A percentile compares a stretch with the other conserved stretches of the same genome.
phyloP scores from a whole-genome alignment of 2,888 invertebrate genomes.

The Scelioninae gen. 2 region DNA sequence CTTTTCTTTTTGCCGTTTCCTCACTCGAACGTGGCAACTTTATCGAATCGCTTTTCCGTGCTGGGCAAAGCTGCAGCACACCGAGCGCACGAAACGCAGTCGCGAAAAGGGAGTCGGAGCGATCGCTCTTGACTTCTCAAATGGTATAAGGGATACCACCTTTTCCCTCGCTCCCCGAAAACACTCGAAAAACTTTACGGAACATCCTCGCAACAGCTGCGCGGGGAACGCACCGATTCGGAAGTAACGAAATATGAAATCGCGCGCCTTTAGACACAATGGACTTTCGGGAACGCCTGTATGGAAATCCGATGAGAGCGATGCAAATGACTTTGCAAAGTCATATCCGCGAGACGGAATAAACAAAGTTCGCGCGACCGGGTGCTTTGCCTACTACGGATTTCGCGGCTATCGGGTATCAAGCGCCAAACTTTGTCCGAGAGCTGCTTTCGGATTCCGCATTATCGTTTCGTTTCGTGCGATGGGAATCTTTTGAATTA shows the following conservation, averaged over 20 bases:
- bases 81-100: constrained; percentile 7
- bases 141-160: constrained; percentile 58
- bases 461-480: constrained; percentile 39
- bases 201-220: constrained; percentile 66
- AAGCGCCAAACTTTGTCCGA: constrained; percentile 27
- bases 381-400: constrained; percentile 7
- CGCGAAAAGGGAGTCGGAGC: constrained; percentile 22
- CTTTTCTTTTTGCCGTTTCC: constrained; percentile 55
- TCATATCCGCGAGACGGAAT: constrained; percentile 44
- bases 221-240: constrained; percentile 55
- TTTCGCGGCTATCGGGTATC: constrained; percentile 39
- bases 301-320: constrained; percentile 53
- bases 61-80: too few species aligned
- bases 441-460: constrained; percentile 30
- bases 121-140: constrained; percentile 58
- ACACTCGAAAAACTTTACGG: constrained; percentile 64
- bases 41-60: constrained; percentile 56
- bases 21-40: constrained; percentile 52
- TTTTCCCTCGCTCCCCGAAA: constrained; percentile 23
- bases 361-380: constrained; percentile 46
- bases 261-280: constrained; percentile 52
- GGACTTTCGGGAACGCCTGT: constrained; percentile 45
- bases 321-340: constrained; percentile 58
- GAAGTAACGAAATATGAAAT: constrained; percentile 53
- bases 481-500: constrained; percentile 27